Percentiles rank a stretch among this genome's conserved stretches.
These are phyloP conservation scores for Neria commutata DNA, from an alignment of 2,888 invertebrate genomes.

Conservation along the genomic window DNA sequence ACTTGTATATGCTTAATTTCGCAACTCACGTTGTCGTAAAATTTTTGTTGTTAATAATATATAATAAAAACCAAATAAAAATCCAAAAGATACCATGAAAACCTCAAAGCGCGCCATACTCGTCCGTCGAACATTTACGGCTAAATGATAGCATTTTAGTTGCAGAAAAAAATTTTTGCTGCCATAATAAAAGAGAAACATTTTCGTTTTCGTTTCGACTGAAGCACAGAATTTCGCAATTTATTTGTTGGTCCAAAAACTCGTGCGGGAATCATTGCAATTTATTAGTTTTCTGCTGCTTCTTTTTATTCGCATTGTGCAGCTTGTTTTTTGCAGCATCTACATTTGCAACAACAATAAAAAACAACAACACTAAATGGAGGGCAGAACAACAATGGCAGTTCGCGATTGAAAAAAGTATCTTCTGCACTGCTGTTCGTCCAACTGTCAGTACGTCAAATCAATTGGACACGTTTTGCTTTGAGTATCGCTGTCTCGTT, in stretches of 20 bases:
- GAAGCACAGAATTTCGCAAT: too few relatives aligned
- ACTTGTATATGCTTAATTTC: too few relatives aligned
- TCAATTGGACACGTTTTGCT: constrained; percentile 41
- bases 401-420: constrained; percentile 9
- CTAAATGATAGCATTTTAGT: constrained; percentile 8
- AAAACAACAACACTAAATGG: constrained; percentile 21
- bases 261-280: constrained; percentile 19
- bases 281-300: constrained; percentile 11
- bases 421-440: constrained; percentile 3
- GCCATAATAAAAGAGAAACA: not conserved
- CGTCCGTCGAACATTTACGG: too few relatives aligned
- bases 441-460: constrained; percentile 37
- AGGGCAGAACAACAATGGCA: constrained; percentile 6
- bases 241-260: not conserved
- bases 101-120: not conserved
- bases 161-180: constrained; percentile 1
- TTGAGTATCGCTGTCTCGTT: constrained; percentile 15
- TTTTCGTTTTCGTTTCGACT: not conserved
- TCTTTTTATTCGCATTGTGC: constrained; percentile 2
- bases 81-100: too few relatives aligned
- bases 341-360: constrained; percentile 14
- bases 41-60: too few relatives aligned
- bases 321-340: not conserved
- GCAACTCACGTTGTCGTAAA: too few relatives aligned
- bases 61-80: too few relatives aligned